Percentiles rank a stretch among this genome's conserved stretches.
Evolutionary conservation across 2,797 vertebrate species (phyloP).

Genomic region (Spinus olivaceus): DNA sequence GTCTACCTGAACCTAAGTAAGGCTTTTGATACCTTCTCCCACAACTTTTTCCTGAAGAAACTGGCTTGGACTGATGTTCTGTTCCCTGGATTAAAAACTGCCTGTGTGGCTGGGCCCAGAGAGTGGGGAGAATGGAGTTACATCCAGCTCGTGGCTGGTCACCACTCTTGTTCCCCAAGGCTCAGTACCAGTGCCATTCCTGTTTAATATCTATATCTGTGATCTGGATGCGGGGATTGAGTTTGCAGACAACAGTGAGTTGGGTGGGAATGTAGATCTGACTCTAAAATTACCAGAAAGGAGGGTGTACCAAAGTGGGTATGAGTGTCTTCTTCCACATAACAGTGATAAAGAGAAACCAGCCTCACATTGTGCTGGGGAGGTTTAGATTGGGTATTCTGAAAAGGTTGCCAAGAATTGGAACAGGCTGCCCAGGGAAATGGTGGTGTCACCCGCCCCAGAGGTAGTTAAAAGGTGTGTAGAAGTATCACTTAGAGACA

Average conservation of each 20-base stretch:
- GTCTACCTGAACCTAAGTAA: background rate
- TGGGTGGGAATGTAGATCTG: background rate
- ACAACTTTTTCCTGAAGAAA: background rate
- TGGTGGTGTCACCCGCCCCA: background rate
- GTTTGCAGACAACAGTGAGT: background rate
- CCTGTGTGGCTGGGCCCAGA: too few relatives aligned
- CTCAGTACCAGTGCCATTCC: background rate
- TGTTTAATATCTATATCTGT: background rate
- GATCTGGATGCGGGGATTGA: background rate
- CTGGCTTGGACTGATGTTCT: background rate
- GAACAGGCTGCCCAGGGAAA: background rate
- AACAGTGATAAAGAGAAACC: background rate
- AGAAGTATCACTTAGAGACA: background rate
- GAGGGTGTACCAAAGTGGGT: accelerated
- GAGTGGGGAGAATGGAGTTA: too few relatives aligned
- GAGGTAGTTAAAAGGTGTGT: background rate
- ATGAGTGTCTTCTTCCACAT: background rate
- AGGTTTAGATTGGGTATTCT: background rate
- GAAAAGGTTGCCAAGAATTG: background rate
- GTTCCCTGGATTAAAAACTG: background rate
- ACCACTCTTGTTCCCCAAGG: background rate
- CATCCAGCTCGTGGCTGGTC: background rate
- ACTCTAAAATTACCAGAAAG: too few relatives aligned
- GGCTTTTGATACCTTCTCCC: background rate
- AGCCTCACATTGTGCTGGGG: background rate